Percentiles rank a stretch among this genome's conserved stretches.
Conservation (phyloP, 2,797 vertebrate genomes). For the Garrulus glandarius region DNA sequence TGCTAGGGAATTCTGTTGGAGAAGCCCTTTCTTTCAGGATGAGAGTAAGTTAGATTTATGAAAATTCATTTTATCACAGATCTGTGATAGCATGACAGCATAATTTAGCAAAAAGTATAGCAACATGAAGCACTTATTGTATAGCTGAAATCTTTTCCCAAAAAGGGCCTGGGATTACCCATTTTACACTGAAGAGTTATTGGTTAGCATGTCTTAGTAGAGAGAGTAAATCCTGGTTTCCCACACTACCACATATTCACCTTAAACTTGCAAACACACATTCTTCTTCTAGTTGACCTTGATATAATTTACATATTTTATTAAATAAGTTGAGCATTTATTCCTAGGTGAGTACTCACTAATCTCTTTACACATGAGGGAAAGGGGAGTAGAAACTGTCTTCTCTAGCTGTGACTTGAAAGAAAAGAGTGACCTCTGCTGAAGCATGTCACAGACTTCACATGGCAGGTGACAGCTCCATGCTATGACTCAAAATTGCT, state of each 20-base stretch:
- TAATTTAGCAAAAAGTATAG: not conserved
- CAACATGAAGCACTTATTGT: not conserved
- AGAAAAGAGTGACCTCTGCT: constrained; percentile 34
- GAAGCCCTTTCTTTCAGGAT: not conserved
- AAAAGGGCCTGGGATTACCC: not conserved
- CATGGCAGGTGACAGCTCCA: not conserved
- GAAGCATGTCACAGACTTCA: not conserved
- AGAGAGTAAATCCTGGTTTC: not conserved
- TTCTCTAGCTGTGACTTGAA: not conserved
- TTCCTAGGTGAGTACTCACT: not conserved
- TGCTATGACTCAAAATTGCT: not conserved
- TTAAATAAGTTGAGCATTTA: not conserved
- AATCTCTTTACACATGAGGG: not conserved
- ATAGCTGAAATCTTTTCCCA: not conserved
- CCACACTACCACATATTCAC: not conserved
- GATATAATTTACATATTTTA: not conserved
- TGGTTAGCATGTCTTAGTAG: not conserved
- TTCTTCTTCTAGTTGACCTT: constrained; percentile 7
- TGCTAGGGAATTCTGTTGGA: not conserved
- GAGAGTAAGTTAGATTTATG: not conserved
- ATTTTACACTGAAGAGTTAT: not conserved
- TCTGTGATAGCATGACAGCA: not conserved
- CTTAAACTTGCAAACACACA: not conserved
- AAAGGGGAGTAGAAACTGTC: not conserved
- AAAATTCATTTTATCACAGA: not conserved